Evolutionary conservation across 2,797 vertebrate genomes (phyloP).

Genomic region (Pyrrhura leucotis): DNA sequence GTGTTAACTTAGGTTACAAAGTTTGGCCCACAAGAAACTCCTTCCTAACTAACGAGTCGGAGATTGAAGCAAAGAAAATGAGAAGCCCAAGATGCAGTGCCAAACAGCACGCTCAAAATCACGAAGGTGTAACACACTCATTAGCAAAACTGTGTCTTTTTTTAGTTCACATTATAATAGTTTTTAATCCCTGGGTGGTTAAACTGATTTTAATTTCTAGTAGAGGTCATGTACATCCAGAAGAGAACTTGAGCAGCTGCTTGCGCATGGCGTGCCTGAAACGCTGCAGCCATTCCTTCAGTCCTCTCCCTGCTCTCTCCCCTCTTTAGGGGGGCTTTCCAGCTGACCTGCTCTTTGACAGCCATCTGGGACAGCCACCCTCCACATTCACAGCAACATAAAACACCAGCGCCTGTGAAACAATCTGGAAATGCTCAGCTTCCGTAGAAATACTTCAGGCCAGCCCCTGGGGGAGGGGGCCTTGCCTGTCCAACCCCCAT

Average conservation of each 20-base stretch:
- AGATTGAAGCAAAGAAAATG: not conserved
- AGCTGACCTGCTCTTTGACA: slow-evolving; percentile 59
- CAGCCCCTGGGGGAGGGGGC: not conserved
- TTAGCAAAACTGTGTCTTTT: not conserved
- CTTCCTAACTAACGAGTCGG: not conserved
- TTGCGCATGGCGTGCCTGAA: not conserved
- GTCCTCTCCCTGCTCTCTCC: slow-evolving; percentile 3
- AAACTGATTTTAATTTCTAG: not conserved
- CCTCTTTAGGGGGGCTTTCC: slow-evolving; percentile 59
- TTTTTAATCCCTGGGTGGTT: not conserved
- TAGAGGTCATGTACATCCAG: not conserved
- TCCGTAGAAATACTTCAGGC: not conserved
- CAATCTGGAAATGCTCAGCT: not conserved
- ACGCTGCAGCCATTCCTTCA: not conserved
- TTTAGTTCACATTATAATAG: not conserved
- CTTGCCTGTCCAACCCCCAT: not conserved
- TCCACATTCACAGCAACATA: not conserved
- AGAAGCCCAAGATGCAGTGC: not conserved
- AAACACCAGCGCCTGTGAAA: not conserved
- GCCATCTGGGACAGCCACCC: slow-evolving; percentile 50
- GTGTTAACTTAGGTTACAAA: not conserved
- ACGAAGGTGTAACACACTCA: not conserved
- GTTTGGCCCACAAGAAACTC: not conserved
- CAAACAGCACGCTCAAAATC: not conserved
- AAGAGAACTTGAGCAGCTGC: not conserved